These are phyloP conservation scores for Zelostemma sp. DNA, from an alignment of 1,140 invertebrate species.

Conservation along the genomic window DNA sequence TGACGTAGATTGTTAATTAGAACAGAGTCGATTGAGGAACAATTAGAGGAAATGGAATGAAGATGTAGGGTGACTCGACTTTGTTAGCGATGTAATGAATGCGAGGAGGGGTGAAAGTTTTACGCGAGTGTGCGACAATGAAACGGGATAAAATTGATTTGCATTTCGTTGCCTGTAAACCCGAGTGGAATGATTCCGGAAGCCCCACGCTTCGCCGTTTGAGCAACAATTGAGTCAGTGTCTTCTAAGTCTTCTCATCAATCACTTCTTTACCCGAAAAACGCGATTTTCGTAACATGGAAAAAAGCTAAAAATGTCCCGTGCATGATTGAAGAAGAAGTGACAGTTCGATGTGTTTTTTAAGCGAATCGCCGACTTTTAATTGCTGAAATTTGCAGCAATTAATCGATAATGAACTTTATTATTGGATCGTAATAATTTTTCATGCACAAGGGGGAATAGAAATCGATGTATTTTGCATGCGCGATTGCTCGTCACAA, in stretches of 20 bases:
- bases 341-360: too few species aligned
- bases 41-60: conserved; percentile 6
- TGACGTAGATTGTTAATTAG: background rate
- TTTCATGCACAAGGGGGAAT: conserved; percentile 15
- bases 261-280: too few species aligned
- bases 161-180: conserved; percentile 44
- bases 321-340: too few species aligned
- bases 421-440: conserved; percentile 15
- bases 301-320: too few species aligned
- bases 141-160: conserved; percentile 45
- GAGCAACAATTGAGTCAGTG: conserved; percentile 37
- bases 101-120: conserved; percentile 7
- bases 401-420: too few species aligned
- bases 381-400: too few species aligned
- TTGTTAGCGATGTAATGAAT: conserved; percentile 11
- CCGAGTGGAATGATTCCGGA: conserved; percentile 40
- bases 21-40: background rate
- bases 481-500: background rate
- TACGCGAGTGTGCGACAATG: conserved; percentile 33
- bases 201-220: conserved; percentile 30
- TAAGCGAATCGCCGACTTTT: too few species aligned
- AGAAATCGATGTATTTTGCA: conserved; percentile 8
- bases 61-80: conserved; percentile 8
- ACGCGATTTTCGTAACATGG: too few species aligned
- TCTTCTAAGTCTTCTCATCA: conserved; percentile 45